These are phyloP conservation scores for Scrobipalpa costella DNA, from an alignment of 2,888 invertebrate genomes.

Conservation along the genomic window DNA sequence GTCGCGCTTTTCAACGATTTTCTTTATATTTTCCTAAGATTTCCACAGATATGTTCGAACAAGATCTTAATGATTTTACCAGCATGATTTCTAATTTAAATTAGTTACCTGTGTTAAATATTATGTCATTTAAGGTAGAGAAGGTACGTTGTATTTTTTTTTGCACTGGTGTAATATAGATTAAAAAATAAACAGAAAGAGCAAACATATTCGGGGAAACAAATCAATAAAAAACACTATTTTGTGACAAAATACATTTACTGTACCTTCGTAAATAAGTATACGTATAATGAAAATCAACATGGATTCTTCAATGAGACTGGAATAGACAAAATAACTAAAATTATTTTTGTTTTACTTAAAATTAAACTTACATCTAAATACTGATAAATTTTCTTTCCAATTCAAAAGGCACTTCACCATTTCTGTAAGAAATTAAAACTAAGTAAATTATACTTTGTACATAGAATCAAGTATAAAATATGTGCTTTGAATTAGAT, in stretches of 20 bases:
- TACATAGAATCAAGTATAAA: slow-evolving; percentile 10
- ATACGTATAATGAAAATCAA: neutral
- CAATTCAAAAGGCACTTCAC: slow-evolving; percentile 14
- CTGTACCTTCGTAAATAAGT: neutral
- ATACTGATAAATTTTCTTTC: slow-evolving; percentile 9
- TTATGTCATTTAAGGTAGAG: too few relatives aligned
- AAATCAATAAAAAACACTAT: neutral
- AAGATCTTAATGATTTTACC: too few relatives aligned
- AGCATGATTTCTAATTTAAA: too few relatives aligned
- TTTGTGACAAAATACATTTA: slow-evolving; percentile 13
- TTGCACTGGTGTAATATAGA: too few relatives aligned
- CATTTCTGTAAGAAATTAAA: neutral
- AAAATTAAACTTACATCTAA: slow-evolving; percentile 17
- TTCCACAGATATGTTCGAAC: too few relatives aligned
- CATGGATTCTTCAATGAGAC: slow-evolving; percentile 19
- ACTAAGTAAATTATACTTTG: slow-evolving; percentile 2
- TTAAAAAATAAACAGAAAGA: too few relatives aligned
- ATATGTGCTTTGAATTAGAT: neutral
- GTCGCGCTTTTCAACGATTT: too few relatives aligned
- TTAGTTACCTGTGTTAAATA: too few relatives aligned
- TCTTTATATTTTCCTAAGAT: too few relatives aligned
- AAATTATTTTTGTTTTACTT: slow-evolving; percentile 11
- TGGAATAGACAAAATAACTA: slow-evolving; percentile 27
- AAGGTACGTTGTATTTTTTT: too few relatives aligned
- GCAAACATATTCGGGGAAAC: too few relatives aligned